These are phyloP conservation scores for Notoglanidium macrostoma DNA, from an alignment of 2,797 vertebrate genomes.

Conservation along the genomic window DNA sequence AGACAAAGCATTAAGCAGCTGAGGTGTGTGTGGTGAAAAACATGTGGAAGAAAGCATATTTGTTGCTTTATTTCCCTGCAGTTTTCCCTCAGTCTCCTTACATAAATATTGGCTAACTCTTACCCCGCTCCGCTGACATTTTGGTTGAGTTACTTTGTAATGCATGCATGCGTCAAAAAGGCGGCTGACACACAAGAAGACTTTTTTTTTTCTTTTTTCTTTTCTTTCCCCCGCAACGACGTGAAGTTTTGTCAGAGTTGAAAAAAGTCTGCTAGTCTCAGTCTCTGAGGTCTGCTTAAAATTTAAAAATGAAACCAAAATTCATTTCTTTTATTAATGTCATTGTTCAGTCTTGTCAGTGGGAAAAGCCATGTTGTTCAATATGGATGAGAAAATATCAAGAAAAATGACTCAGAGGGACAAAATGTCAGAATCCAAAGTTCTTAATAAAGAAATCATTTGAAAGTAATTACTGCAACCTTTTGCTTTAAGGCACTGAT, in stretches of 20 bases:
- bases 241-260: neutral
- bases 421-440: slow-evolving; percentile 8
- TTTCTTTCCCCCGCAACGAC: neutral
- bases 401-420: neutral
- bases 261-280: slow-evolving; percentile 12
- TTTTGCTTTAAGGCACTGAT: slow-evolving; percentile 7
- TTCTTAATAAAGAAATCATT: slow-evolving; percentile 16
- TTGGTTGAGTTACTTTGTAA: neutral
- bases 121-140: neutral
- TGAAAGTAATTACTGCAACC: slow-evolving; percentile 6
- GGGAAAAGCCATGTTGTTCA: slow-evolving; percentile 30
- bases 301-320: slow-evolving; percentile 2
- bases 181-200: neutral
- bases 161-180: neutral
- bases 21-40: neutral
- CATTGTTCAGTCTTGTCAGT: slow-evolving; percentile 32
- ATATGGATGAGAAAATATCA: slow-evolving; percentile 22
- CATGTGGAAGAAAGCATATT: neutral
- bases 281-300: slow-evolving; percentile 28
- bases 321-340: slow-evolving; percentile 28
- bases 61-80: neutral
- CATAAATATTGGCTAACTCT: neutral
- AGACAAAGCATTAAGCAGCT: neutral
- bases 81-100: neutral
- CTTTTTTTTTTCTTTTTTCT: neutral